Evolutionary conservation across 2,113 vertebrate genomes (phyloP), one percentile per base, ranked within the genome.

Genomic region (Silurus asotus): DNA sequence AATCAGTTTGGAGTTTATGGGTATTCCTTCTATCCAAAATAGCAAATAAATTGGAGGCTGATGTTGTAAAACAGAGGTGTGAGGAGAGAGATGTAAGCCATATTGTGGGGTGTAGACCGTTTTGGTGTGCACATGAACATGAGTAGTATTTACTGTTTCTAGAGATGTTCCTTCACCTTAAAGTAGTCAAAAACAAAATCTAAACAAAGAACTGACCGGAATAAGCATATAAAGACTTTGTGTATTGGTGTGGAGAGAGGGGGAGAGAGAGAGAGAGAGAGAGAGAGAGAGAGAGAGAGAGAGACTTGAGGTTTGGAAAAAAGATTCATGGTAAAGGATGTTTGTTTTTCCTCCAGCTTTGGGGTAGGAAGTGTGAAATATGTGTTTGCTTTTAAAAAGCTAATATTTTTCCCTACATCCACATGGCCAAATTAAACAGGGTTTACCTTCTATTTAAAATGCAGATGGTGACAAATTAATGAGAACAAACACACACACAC

Each of bases 311-410:
- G 48, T 86, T 62, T 78, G 79, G n/a, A 28, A 58, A 65, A 85
- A 48, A 59, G 48, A 85, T 85, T 67, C 37, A 85, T 78, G 61
- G 51, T 15, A 78, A 78, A 67, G 51, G 48, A 92, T 82, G 56
- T 72, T 82, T 72, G 19, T 70, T 81, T 80, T 78, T 25, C 55
- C 72, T 59, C n/a, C 89, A 48, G 91, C 91, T 92, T 81, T 88
- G 74, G 89, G 91, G 89, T 92, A 93, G 90, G 91, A 93, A 91
- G 91, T 92, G 89, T 93, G 90, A 94, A 94, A 94, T 93, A 94
- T 93, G 91, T 90, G 92, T 91, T 83, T 90, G 92, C 90, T 92
- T 91, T 93, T 92, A 94, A 92, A 84, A 91, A 90, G 79, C 89
- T 91, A 90, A 90, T 93, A 89, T 91, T 87, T 92, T 90, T 86